These are phyloP conservation scores for Chalcosyrphus nemorum DNA, from an alignment of 2,888 invertebrate species.

Conservation along the genomic window DNA sequence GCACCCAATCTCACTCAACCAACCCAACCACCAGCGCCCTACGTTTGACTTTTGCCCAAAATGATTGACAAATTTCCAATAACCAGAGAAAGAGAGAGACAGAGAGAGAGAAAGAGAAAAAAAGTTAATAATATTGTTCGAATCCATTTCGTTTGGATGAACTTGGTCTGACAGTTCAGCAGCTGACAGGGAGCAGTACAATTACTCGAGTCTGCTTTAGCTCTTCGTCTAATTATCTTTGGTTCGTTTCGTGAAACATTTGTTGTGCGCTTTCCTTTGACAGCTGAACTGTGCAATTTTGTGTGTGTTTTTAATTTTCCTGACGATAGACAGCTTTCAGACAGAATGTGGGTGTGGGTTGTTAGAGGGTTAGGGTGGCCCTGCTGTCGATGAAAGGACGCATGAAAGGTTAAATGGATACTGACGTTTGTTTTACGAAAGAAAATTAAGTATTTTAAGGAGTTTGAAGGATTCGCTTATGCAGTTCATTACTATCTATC, in stretches of 20 bases:
- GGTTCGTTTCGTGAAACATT: constrained; percentile 60
- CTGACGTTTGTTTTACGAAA: no score
- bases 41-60: constrained; percentile 32
- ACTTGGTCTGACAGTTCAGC: constrained; percentile 44
- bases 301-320: constrained; percentile 60
- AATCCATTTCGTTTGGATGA: constrained; percentile 27
- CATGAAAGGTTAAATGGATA: constrained; percentile 9
- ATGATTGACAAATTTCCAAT: constrained; percentile 71
- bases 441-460: no score
- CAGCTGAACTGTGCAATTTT: constrained; percentile 63
- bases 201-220: constrained; percentile 51
- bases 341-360: constrained; percentile 7
- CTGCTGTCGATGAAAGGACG: neutral
- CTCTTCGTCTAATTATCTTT: constrained; percentile 59
- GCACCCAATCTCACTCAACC: neutral
- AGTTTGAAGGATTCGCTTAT: neutral
- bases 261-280: constrained; percentile 54
- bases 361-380: no score
- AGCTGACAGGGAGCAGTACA: constrained; percentile 28
- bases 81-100: constrained; percentile 45
- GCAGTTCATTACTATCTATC: no score
- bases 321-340: constrained; percentile 39
- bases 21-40: neutral
- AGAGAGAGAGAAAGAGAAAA: neutral
- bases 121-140: constrained; percentile 45